phyloP scores from a whole-genome alignment of 2,113 vertebrate genomes.

The Colaptes auratus region DNA sequence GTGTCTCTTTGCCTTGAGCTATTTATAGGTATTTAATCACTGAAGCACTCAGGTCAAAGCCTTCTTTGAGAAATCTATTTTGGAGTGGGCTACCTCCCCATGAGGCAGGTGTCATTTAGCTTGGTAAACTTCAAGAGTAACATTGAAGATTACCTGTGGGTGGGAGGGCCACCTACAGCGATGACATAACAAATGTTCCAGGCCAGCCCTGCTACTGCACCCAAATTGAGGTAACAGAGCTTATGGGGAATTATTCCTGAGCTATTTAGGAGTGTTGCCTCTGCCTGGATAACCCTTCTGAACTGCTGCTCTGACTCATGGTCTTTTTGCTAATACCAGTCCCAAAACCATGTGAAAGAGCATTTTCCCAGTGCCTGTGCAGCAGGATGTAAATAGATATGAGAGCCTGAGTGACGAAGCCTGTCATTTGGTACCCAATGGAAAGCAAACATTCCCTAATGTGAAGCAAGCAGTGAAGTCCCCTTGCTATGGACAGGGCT shows the following conservation, averaged over 20 bases:
- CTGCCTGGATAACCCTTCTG: not conserved
- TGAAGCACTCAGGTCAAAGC: slow-evolving; percentile 4
- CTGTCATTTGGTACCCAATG: not conserved
- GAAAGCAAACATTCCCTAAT: not conserved
- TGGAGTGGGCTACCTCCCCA: not conserved
- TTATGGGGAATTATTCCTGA: not conserved
- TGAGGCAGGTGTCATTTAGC: not conserved
- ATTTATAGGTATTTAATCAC: slow-evolving; percentile 24
- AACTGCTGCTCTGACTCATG: not conserved
- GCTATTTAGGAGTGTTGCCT: not conserved
- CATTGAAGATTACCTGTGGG: not conserved
- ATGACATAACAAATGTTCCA: not conserved
- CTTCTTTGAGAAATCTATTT: not conserved
- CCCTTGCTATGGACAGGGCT: not conserved
- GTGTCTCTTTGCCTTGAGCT: not conserved
- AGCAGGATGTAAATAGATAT: not conserved
- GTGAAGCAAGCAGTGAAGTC: not conserved
- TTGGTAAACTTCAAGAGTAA: not conserved
- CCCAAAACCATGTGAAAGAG: not conserved
- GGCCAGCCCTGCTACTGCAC: not conserved
- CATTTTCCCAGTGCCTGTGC: not conserved
- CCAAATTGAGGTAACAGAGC: not conserved
- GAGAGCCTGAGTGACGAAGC: not conserved
- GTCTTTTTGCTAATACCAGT: not conserved
- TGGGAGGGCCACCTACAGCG: not conserved